Evolutionary conservation across 2,797 vertebrate genomes (phyloP).

Genomic region (Odontamblyopus lacepedii): DNA sequence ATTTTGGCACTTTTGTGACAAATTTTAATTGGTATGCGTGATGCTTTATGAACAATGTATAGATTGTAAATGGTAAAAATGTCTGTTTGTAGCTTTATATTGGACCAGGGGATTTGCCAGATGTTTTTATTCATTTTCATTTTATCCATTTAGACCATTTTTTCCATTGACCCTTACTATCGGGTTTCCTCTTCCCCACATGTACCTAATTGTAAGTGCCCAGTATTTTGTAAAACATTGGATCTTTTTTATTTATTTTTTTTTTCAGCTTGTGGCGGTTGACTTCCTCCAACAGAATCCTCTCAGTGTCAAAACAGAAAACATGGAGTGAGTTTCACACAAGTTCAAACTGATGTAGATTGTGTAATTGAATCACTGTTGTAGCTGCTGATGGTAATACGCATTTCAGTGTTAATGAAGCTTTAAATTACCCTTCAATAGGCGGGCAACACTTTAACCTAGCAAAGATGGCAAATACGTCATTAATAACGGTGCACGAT

Average conservation of each 20-base stretch:
- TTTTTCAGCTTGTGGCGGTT: not conserved
- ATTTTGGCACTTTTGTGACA: no score
- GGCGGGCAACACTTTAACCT: no score
- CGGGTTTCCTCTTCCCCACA: not conserved
- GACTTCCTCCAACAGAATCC: not conserved
- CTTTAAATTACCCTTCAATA: no score
- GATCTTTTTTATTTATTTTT: not conserved
- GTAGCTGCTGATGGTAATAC: no score
- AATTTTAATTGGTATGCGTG: no score
- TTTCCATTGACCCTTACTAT: not conserved
- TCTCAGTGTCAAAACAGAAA: not conserved
- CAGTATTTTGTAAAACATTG: not conserved
- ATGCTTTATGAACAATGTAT: no score
- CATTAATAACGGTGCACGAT: no score
- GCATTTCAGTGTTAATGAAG: no score
- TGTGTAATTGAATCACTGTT: not conserved
- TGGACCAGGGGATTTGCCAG: no score
- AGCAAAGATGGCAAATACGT: no score
- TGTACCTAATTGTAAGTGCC: no score
- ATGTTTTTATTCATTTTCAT: no score
- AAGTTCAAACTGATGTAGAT: not conserved
- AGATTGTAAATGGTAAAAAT: not conserved
- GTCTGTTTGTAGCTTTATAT: not conserved
- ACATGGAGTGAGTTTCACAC: constrained; percentile 1
- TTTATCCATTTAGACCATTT: not conserved